Conservation (phyloP, 2,113 vertebrate species). For the Vimba vimba region DNA sequence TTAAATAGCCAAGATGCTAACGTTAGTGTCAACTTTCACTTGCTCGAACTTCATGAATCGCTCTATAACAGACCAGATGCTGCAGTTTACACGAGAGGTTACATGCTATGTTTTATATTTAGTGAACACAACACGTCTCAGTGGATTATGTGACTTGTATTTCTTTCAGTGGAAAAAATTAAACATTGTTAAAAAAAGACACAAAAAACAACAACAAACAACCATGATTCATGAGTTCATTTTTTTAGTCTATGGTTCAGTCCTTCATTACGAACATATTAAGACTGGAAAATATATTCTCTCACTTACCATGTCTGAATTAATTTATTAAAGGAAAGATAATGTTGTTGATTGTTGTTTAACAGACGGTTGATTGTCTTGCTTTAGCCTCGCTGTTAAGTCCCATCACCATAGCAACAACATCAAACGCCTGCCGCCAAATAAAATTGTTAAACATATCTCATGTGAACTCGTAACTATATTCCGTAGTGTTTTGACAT, state of each 20-base stretch:
- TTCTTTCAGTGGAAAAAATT: not conserved
- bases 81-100: not conserved
- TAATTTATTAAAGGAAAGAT: not conserved
- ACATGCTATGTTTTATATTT: slow-evolving; percentile 5
- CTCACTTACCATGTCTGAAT: slow-evolving; percentile 22
- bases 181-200: not conserved
- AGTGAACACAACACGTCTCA: not conserved
- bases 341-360: not conserved
- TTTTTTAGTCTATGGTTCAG: too few relatives aligned
- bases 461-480: not conserved
- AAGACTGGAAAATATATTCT: not conserved
- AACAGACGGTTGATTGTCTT: not conserved
- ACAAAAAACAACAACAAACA: not conserved
- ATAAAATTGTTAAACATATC: not conserved
- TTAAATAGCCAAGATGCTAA: not conserved
- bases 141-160: not conserved
- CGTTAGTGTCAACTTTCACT: not conserved
- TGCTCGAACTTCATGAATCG: not conserved
- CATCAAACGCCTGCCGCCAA: not conserved
- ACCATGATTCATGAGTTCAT: not conserved
- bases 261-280: not conserved
- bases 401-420: slow-evolving; percentile 53
- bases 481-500: not conserved
- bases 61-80: not conserved
- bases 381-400: slow-evolving; percentile 6